Evolutionary conservation across 2,113 vertebrate species (phyloP), one percentile per base, ranked within the genome.

Genomic region (Peucedramus taeniatus): DNA sequence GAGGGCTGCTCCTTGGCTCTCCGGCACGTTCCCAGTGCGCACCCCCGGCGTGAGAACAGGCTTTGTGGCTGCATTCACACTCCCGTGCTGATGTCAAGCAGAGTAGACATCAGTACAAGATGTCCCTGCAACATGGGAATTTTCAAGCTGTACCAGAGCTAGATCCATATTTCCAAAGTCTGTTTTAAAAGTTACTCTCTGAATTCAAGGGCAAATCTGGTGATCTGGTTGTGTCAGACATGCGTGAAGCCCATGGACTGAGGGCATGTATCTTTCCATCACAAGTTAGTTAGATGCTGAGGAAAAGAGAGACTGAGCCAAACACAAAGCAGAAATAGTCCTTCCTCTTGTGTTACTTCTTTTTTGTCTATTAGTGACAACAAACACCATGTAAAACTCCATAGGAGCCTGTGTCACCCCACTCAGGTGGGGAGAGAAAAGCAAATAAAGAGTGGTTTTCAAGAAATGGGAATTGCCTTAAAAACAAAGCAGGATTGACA

Each of bases 11-110:
- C n/a, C 35, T 63, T 1, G 0, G 19, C 44, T 63, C 33, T 33
- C 27, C 3, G 0, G 47, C 72, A 78, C 0, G 0, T 54, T 74
- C 89, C 9, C 33, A 31, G 44, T 20, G 5, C 3, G 0, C 42
- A 9, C 8, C 24, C 47, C n/a, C 0, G 0, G 69, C 31, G 81
- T 2, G 3, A 7, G 21, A 42, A 56, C 70, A 65, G 79, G 6
- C 35, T 85, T 61, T 7, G 7, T 13, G 2, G n/a, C 6, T 53
- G 54, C 7, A 1, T 76, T 90, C 71, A 80, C 47, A 1, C 59
- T 40, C 63, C 35, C 3, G 0, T 15, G 4, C 47, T 66, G 39
- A 61, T 83, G 59, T n/a, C 81, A 42, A 76, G 49, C 61, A 87
- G 70, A 49, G 54, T 77, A 82, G 71, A 82, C 71, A 71, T 33